Conservation (phyloP, 30 jellyfish, hydroid and myxozoan species). For the Catostylus mosaicus region DNA sequence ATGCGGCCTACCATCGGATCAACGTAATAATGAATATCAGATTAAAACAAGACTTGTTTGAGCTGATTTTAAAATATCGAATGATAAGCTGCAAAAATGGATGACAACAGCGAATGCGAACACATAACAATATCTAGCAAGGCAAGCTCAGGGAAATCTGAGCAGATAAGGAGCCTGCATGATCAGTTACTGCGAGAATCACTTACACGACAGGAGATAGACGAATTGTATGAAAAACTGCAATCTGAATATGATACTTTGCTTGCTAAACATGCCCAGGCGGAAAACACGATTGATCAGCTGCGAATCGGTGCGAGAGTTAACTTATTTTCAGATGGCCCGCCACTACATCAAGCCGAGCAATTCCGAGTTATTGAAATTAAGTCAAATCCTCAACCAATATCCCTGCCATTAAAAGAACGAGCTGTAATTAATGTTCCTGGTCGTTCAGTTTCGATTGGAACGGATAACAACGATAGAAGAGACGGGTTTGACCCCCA, state of each 20-base stretch:
- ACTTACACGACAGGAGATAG: conserved; percentile 76
- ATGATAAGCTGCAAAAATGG: conserved; percentile 39
- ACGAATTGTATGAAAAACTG: conserved; percentile 67
- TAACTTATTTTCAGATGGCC: conserved; percentile 72
- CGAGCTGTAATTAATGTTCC: conserved; percentile 40
- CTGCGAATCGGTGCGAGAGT: conserved; percentile 82
- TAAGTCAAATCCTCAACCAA: conserved; percentile 58
- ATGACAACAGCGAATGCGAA: conserved; percentile 37
- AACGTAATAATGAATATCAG: conserved; percentile 51
- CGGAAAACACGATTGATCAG: conserved; percentile 93
- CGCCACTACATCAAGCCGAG: conserved; percentile 60
- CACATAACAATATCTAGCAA: conserved; percentile 27
- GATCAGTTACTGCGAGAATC: conserved; percentile 63
- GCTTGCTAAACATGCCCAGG: conserved; percentile 94
- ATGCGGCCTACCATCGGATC: conserved; percentile 63
- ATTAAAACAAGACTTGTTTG: conserved; percentile 64
- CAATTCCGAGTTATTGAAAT: conserved; percentile 36
- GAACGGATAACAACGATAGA: neutral
- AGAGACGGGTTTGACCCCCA: conserved; percentile 9
- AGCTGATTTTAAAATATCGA: conserved; percentile 18
- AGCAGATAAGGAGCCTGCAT: conserved; percentile 47
- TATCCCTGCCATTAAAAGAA: conserved; percentile 34
- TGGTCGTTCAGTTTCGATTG: neutral
- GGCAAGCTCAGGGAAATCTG: conserved; percentile 78
- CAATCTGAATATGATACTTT: conserved; percentile 80